phyloP scores from a whole-genome alignment of 2,888 invertebrate species.

The Drosophila silvestris region DNA sequence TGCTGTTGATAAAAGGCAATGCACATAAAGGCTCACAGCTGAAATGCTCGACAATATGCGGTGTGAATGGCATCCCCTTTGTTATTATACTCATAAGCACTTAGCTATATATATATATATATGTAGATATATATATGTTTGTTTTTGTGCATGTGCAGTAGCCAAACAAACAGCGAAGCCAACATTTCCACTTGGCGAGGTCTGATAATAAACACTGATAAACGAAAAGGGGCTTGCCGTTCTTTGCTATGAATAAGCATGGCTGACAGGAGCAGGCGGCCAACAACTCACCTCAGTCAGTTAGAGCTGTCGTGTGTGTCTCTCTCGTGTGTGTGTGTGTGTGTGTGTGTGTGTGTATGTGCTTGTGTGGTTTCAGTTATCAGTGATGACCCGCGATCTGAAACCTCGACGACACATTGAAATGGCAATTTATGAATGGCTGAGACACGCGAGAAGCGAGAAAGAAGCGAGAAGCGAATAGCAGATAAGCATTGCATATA shows the following conservation, averaged over 20 bases:
- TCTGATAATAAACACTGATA: constrained; percentile 71
- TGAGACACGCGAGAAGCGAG: constrained; percentile 13
- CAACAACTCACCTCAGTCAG: constrained; percentile 14
- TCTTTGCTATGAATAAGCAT: constrained; percentile 39
- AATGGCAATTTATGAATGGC: constrained; percentile 39
- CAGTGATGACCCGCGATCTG: constrained; percentile 67
- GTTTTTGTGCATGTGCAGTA: constrained; percentile 12
- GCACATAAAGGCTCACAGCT: constrained; percentile 63
- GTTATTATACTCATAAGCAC: constrained; percentile 58
- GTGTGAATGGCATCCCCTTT: constrained; percentile 36
- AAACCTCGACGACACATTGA: constrained; percentile 42
- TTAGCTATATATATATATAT: constrained; percentile 9
- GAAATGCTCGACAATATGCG: constrained; percentile 21
- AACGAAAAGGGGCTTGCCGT: constrained; percentile 24
- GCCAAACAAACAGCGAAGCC: constrained; percentile 56
- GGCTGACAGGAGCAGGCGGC: constrained; percentile 9
- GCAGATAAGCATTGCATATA: constrained; percentile 6
- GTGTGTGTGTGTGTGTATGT: neutral
- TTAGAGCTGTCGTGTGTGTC: neutral
- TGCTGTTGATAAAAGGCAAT: constrained; percentile 73
- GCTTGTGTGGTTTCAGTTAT: constrained; percentile 45
- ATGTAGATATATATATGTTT: constrained; percentile 9
- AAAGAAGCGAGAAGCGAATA: neutral
- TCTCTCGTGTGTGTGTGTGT: no score
- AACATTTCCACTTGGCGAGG: constrained; percentile 51